These are phyloP conservation scores for Drosophila oshimai DNA, from an alignment of 1,140 invertebrate genomes.

Conservation along the genomic window DNA sequence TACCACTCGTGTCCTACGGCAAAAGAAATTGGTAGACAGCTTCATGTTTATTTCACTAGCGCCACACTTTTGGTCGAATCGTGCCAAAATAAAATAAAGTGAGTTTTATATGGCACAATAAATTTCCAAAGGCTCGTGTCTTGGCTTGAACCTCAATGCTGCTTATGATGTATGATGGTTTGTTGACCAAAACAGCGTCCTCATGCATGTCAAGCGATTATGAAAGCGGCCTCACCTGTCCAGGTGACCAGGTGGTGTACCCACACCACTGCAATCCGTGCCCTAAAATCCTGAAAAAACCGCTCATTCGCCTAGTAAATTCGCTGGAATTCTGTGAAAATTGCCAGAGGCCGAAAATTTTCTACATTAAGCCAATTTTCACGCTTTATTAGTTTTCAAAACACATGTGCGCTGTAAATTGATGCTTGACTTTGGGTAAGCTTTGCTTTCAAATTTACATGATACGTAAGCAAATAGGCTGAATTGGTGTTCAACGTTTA, in stretches of 20 bases:
- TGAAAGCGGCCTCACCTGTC: conserved; percentile 48
- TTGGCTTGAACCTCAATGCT: conserved; percentile 24
- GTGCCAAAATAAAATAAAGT: conserved; percentile 54
- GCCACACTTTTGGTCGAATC: conserved; percentile 50
- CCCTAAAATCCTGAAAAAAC: not conserved
- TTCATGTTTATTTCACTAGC: conserved; percentile 58
- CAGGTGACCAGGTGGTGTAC: not conserved
- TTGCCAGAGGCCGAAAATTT: not conserved
- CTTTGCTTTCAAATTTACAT: not conserved
- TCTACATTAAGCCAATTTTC: not conserved
- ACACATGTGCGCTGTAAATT: not conserved
- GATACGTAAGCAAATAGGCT: not conserved
- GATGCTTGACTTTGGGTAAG: conserved; percentile 3
- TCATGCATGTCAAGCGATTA: conserved; percentile 54
- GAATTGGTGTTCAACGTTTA: no score
- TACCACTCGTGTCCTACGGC: conserved; percentile 49
- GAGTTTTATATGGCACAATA: conserved; percentile 28
- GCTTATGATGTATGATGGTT: conserved; percentile 9
- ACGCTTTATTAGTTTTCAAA: conserved; percentile 10
- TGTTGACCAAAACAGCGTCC: conserved; percentile 27
- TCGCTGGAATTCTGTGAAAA: not conserved
- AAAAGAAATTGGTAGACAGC: conserved; percentile 59
- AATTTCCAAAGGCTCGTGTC: conserved; percentile 58
- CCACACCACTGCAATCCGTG: not conserved
- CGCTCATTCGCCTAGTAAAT: conserved; percentile 5